A percentile compares a stretch with the other conserved stretches of the same genome.
These are phyloP conservation scores for Arctocebus calabarensis DNA, from an alignment of 2,797 vertebrate species.

Conservation along the genomic window DNA sequence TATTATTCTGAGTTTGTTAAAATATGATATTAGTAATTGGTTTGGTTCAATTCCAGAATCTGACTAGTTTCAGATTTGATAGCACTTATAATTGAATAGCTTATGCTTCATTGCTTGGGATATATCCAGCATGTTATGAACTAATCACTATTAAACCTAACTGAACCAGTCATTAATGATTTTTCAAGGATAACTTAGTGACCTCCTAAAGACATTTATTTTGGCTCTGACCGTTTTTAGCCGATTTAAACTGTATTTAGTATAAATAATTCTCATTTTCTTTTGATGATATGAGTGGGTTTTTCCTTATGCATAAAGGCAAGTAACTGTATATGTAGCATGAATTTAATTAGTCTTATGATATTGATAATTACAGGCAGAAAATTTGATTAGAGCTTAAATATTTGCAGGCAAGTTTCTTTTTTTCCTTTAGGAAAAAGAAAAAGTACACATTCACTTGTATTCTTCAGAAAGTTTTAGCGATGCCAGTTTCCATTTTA, in stretches of 20 bases:
- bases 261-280: slow-evolving; percentile 74
- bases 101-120: slow-evolving; percentile 82
- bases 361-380: slow-evolving; percentile 76
- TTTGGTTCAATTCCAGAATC: slow-evolving; percentile 83
- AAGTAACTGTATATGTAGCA: slow-evolving; percentile 76
- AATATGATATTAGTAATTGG: slow-evolving; percentile 79
- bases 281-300: slow-evolving; percentile 78
- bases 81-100: slow-evolving; percentile 85
- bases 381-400: slow-evolving; percentile 76
- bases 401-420: slow-evolving; percentile 68
- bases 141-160: slow-evolving; percentile 81
- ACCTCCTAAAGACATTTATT: slow-evolving; percentile 78
- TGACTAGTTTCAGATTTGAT: slow-evolving; percentile 83
- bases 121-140: slow-evolving; percentile 84
- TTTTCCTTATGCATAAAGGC: slow-evolving; percentile 82
- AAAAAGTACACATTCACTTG: slow-evolving; percentile 54
- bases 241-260: slow-evolving; percentile 77
- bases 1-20: slow-evolving; percentile 84
- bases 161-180: slow-evolving; percentile 77
- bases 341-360: slow-evolving; percentile 80
- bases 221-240: slow-evolving; percentile 79
- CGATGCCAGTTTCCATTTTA: slow-evolving; percentile 56
- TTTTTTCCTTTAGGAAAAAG: slow-evolving; percentile 66
- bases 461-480: slow-evolving; percentile 65
- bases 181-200: slow-evolving; percentile 83